Conservation (phyloP, 2,113 vertebrate genomes). For the Rhodinocichla rosea region DNA sequence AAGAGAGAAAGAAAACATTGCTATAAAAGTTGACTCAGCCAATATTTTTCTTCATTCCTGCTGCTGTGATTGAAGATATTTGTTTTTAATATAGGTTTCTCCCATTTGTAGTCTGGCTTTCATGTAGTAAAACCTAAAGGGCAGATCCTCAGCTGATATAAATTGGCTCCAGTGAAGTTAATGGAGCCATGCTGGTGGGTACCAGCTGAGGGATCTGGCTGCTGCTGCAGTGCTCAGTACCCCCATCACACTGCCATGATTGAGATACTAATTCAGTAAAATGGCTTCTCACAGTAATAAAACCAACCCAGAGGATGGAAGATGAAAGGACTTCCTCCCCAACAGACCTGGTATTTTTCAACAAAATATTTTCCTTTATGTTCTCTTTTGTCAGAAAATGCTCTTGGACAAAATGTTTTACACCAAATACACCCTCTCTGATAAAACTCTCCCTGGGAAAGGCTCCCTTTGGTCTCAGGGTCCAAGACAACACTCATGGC, state of each 20-base stretch:
- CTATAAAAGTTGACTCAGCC: conserved; percentile 58
- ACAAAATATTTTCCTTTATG: conserved; percentile 6
- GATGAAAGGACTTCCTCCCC: conserved; percentile 42
- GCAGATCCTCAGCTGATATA: conserved; percentile 59
- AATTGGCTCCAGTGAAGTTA: conserved; percentile 45
- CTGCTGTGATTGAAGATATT: conserved; percentile 54
- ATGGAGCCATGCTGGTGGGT: conserved; percentile 27
- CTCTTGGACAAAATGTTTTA: not conserved
- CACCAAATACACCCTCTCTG: not conserved
- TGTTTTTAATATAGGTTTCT: conserved; percentile 55
- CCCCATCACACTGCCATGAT: conserved; percentile 14
- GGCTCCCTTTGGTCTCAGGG: not conserved
- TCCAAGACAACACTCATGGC: fast-evolving
- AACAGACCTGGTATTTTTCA: not conserved
- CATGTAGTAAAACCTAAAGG: conserved; percentile 38
- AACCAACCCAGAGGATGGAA: conserved; percentile 16
- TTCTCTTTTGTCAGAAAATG: not conserved
- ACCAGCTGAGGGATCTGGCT: conserved; percentile 55
- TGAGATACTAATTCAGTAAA: conserved; percentile 46
- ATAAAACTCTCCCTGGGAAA: not conserved
- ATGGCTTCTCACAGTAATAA: not conserved
- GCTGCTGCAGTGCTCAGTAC: not conserved
- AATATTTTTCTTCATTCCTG: conserved; percentile 43
- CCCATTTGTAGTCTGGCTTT: conserved; percentile 32
- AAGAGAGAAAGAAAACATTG: conserved; percentile 30